Evolutionary conservation across 1,140 invertebrate species (phyloP).

Genomic region (Cotesia vestalis): DNA sequence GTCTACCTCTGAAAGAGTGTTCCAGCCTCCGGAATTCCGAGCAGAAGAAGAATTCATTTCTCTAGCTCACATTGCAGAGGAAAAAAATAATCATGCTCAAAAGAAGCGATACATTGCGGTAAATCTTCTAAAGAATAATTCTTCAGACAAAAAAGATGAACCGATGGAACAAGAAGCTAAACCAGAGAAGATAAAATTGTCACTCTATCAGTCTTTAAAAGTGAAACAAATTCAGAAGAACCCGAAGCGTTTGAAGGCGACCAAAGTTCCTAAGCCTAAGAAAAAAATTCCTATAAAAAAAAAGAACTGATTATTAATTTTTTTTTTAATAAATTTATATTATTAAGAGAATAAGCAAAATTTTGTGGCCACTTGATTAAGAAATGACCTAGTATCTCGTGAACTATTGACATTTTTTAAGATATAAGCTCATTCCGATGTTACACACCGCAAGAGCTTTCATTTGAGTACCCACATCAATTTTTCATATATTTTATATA

Average conservation of each 20-base stretch:
- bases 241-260: slow-evolving; percentile 53
- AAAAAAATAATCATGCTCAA: slow-evolving; percentile 12
- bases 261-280: slow-evolving; percentile 50
- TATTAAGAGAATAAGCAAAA: too few species aligned
- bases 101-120: slow-evolving; percentile 28
- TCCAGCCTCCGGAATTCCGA: slow-evolving; percentile 43
- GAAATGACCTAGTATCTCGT: too few species aligned
- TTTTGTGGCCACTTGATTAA: too few species aligned
- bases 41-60: too few species aligned
- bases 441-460: too few species aligned
- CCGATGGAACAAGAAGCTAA: not conserved
- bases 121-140: not conserved
- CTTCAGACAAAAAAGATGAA: slow-evolving; percentile 18
- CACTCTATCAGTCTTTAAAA: slow-evolving; percentile 55
- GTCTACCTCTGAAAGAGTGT: slow-evolving; percentile 47
- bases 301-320: not conserved
- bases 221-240: slow-evolving; percentile 57
- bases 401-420: too few species aligned
- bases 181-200: slow-evolving; percentile 35
- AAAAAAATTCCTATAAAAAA: slow-evolving; percentile 39
- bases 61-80: not conserved
- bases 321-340: not conserved
- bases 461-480: too few species aligned
- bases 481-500: too few species aligned
- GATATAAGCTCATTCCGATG: too few species aligned